phyloP scores from a whole-genome alignment of 2,113 vertebrate genomes.

The Leuciscus idus region DNA sequence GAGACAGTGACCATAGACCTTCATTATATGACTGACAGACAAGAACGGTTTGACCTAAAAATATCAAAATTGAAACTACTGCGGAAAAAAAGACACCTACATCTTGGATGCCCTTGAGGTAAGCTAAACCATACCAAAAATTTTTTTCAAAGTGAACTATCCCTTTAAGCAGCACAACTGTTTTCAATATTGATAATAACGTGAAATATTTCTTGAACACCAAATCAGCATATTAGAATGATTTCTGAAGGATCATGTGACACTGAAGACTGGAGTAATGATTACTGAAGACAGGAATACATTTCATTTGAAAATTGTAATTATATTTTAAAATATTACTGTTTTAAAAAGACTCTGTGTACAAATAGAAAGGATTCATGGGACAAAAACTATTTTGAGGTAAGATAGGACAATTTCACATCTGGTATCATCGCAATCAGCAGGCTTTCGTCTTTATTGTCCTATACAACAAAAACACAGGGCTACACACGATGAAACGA shows the following conservation, averaged over 20 bases:
- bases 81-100: no score
- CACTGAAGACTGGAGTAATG: background rate
- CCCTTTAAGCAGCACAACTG: no score
- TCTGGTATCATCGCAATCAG: background rate
- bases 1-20: no score
- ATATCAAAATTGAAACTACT: no score
- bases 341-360: background rate
- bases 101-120: no score
- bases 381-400: background rate
- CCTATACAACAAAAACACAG: background rate
- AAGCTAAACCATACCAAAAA: no score
- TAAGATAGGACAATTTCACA: background rate
- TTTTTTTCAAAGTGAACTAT: no score
- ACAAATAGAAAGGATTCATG: background rate
- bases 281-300: background rate
- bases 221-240: no score
- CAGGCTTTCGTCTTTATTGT: conserved; percentile 4
- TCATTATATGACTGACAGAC: no score
- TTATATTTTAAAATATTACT: background rate
- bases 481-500: background rate
- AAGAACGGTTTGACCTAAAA: no score
- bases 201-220: no score
- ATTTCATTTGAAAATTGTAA: background rate
- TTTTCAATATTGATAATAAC: no score
- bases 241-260: conserved; percentile 3